Evolutionary conservation across 2,797 vertebrate species (phyloP), one percentile per base, ranked within the genome.

Genomic region (Danio kyathit): DNA sequence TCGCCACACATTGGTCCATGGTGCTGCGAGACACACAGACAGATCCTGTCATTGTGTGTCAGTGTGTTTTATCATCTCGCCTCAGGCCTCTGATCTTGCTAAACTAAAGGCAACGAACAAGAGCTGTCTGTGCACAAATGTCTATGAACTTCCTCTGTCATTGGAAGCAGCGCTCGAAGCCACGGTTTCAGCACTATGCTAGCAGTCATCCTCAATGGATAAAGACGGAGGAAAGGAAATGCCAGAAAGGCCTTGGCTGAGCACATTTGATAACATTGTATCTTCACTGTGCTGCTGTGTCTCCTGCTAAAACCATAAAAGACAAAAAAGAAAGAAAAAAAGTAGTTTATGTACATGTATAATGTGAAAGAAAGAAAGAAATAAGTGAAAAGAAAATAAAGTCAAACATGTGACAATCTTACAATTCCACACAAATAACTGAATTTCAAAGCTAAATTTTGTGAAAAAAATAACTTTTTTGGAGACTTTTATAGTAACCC

Each of bases 21-120:
- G 67, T 64, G 40, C 48, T 54, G 67, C 17, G 79, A 79, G 29
- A 61, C 70, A 67, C 56, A 12, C 52, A 71, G 75, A 88, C 83
- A 86, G 82, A 88, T 82, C 78, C 77, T 83, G 44, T 49, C 61
- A 83, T 84, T 86, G 76, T 86, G 73, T 52, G 46, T 61, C 19
- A 5, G 72, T 71, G 75, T 72, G 74, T 83, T 84, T 84, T 84
- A 86, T 87, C 77, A 72, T 75, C 17, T 57, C 70, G 56, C 74
- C 81, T 73, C 81, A 73, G 81, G 74, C 81, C 54, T 70, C 79
- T 67, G 81, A 80, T 83, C 84, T 86, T 59, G 43, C 29, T 54
- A n/a, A 48, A 57, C 76, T 69, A 51, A 74, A 82, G 52, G 60
- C 73, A 63, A 63, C 1, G 48, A 76, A 87, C 86, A 88, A 86